Evolutionary conservation across 2,113 vertebrate genomes (phyloP), one percentile per base, ranked within the genome.

Genomic region (Sardina pilchardus): DNA sequence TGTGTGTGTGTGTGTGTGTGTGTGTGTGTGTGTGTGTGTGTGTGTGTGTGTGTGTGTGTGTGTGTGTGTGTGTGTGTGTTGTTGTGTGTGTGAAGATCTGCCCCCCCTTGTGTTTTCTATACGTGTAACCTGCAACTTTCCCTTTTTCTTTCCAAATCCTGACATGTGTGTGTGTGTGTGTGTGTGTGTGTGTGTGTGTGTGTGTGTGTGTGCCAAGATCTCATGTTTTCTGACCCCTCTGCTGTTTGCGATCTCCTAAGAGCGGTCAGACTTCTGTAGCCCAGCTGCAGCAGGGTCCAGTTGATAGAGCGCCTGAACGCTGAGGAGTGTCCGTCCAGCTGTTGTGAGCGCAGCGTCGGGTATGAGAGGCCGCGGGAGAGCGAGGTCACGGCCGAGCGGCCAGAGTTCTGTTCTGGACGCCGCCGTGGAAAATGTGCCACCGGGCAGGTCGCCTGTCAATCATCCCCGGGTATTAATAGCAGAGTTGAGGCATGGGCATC

Each of bases 381-480:
- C 14, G 71, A 78, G 71, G 71, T 78, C 71, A 36, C 16, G 53
- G 12, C 82, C 50, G 30, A 34, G 47, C 16, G 48, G 78, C 45
- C 80, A 45, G 42, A 2, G 43, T 9, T 48, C 81, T 92, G 87
- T 86, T 91, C 85, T 90, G 85, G 91, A 88, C 86, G 85, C 59
- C 53, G 4, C 3, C 59, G 71, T 88, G 89, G 90, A 91, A 90
- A 91, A 56, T 84, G 84, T 63, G 84, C 88, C 75, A 83, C 85
- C 75, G 83, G 88, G 83, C 83, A 81, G 88, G 48, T 90, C 87
- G 85, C 83, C 82, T 85, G 82, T 91, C 87, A 81, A 85, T 90
- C 86, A 89, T 59, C 71, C 71, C 36, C 42, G n/a, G 71, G 84
- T 89, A 91, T 90, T 89, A 90, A 90, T 91, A 89, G 88, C 81